phyloP scores from a whole-genome alignment of 2,888 invertebrate species.

The Amblyjoppa fuscipennis region DNA sequence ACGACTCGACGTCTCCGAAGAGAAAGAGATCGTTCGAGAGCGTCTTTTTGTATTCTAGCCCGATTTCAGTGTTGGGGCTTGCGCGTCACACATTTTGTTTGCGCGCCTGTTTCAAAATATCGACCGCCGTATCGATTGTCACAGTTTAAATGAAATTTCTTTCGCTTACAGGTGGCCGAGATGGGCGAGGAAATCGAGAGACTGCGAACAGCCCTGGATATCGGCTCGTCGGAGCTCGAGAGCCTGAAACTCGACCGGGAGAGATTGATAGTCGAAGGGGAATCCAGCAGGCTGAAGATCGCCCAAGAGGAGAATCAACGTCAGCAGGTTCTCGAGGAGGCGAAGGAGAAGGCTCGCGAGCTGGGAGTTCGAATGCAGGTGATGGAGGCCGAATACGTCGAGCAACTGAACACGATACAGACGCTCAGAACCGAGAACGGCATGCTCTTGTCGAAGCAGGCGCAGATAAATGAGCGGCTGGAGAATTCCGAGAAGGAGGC shows the following conservation, averaged over 20 bases:
- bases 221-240: constrained; percentile 33
- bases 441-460: constrained; percentile 79
- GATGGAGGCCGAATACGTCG: constrained; percentile 81
- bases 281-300: constrained; percentile 42
- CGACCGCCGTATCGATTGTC: too few species aligned
- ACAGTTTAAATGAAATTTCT: too few species aligned
- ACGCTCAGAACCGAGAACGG: constrained; percentile 80
- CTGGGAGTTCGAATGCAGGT: constrained; percentile 82
- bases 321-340: constrained; percentile 78
- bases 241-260: neutral
- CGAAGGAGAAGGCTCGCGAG: constrained; percentile 82
- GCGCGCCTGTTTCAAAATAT: too few species aligned
- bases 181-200: constrained; percentile 73
- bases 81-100: too few species aligned
- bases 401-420: constrained; percentile 80
- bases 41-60: too few species aligned
- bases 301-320: constrained; percentile 38
- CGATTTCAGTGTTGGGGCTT: too few species aligned
- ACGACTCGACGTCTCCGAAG: too few species aligned
- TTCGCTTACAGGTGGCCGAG: constrained; percentile 66
- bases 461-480: constrained; percentile 83
- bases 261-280: constrained; percentile 19
- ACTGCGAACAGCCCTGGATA: constrained; percentile 45
- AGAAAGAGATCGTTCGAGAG: too few species aligned
- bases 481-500: constrained; percentile 81